Base-by-base conservation (phyloP, 2,888 invertebrate species). In the Amphipoea lucens region DNA sequence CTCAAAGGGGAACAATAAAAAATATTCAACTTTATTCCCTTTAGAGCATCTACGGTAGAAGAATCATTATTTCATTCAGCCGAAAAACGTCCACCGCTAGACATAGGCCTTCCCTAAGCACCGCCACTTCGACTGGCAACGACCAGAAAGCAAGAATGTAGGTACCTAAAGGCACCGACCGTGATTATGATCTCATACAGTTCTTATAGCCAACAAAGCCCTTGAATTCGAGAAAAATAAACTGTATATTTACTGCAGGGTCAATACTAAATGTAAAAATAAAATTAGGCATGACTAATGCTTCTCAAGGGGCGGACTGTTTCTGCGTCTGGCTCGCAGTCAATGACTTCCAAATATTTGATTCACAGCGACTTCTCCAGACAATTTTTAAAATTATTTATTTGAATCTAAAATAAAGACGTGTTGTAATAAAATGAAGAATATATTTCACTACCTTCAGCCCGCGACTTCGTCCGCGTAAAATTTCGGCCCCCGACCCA, bases 381-480 rank as follows among this genome's bases (percentile, higher is more conserved):
- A 72, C 48, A 84, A 79, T 82, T 88, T 77, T 81, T 73, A 69
- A 67, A 57, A 65, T 78, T 79, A 75, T 83, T 87, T 78, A 80
- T 68, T 77, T 65, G 54, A 69, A 72, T 78, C 48, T 48, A 48
- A 12, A 48, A 77, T 78, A 82, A 76, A 81, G 67, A 78, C 78
- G 78, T 79, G 68, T 77, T 87, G 40, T 77, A 78, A 85, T 88
- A 90, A 91, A 90, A 90, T 88, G 85, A 90, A 91, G 88, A 77
- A 81, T 86, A 89, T 82, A 87, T 86, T 88, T 79, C 79, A 60
- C 57, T n/a, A 60, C n/a, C n/a, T 60, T 60, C 11, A 60, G n/a
- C 57, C 57, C 23, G 23, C 23, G 11, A n/a, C 11, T 57, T 23
- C 57, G 11, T 57, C 23, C 57, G 9, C 11, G 23, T n/a, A 23